Evolutionary conservation across 2,888 invertebrate genomes (phyloP).

Genomic region (Aspidiotus rigidus): DNA sequence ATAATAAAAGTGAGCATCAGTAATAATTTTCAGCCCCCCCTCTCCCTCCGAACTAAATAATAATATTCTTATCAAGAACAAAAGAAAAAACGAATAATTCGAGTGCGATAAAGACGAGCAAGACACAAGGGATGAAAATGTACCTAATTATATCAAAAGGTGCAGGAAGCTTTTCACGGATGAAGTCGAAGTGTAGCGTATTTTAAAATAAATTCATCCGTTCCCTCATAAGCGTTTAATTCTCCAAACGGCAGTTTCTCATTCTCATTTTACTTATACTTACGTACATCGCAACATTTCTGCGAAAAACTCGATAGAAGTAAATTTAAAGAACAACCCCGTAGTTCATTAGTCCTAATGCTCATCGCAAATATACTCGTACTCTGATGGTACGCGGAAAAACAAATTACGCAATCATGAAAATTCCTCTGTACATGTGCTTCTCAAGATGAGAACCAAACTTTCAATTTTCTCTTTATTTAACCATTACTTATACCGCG

Average conservation of each 20-base stretch:
- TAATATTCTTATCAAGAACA: no score
- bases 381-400: not conserved
- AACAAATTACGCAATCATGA: constrained; percentile 2
- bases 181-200: not conserved
- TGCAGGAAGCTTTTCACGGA: no score
- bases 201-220: not conserved
- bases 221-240: constrained; percentile 4
- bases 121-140: no score
- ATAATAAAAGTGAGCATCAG: no score
- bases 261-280: not conserved
- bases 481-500: no score
- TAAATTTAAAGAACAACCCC: not conserved
- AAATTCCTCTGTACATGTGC: not conserved
- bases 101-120: no score
- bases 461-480: not conserved
- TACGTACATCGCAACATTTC: not conserved
- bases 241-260: constrained; percentile 1
- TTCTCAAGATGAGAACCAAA: not conserved
- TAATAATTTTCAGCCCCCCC: no score
- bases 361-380: not conserved
- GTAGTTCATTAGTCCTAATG: not conserved
- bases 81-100: no score
- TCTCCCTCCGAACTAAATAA: no score
- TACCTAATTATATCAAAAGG: no score
- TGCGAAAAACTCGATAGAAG: not conserved